phyloP scores from a whole-genome alignment of 2,888 invertebrate genomes.

The Drosophila birchii region DNA sequence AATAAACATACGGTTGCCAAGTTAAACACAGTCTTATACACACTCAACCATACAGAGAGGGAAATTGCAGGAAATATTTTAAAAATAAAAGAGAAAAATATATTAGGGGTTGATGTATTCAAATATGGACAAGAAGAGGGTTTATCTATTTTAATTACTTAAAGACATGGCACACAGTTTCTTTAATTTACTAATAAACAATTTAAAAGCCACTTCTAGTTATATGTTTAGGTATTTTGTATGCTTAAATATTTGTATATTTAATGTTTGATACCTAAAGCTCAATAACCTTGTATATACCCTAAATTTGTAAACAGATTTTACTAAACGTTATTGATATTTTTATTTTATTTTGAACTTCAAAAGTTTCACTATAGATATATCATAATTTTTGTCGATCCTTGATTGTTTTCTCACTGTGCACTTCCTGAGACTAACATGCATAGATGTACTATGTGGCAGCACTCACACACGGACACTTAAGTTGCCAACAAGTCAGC shows the following conservation, averaged over 20 bases:
- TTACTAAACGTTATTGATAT: too few relatives aligned
- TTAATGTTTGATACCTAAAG: too few relatives aligned
- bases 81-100: neutral
- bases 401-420: neutral
- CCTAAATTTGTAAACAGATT: neutral
- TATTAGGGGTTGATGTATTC: neutral
- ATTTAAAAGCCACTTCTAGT: neutral
- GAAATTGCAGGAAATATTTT: neutral
- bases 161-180: neutral
- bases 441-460: constrained; percentile 22
- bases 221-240: too few relatives aligned
- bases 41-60: constrained; percentile 8
- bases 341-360: neutral
- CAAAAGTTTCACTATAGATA: too few relatives aligned
- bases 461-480: constrained; percentile 39
- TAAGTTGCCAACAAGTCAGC: constrained; percentile 58
- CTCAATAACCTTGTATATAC: too few relatives aligned
- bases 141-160: neutral
- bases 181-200: too few relatives aligned
- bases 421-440: constrained; percentile 19
- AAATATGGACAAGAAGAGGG: neutral
- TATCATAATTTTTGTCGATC: too few relatives aligned
- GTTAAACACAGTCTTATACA: constrained; percentile 52
- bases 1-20: constrained; percentile 69
- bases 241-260: too few relatives aligned